Conservation (phyloP, 2,113 vertebrate species). For the Camelus bactrianus region DNA sequence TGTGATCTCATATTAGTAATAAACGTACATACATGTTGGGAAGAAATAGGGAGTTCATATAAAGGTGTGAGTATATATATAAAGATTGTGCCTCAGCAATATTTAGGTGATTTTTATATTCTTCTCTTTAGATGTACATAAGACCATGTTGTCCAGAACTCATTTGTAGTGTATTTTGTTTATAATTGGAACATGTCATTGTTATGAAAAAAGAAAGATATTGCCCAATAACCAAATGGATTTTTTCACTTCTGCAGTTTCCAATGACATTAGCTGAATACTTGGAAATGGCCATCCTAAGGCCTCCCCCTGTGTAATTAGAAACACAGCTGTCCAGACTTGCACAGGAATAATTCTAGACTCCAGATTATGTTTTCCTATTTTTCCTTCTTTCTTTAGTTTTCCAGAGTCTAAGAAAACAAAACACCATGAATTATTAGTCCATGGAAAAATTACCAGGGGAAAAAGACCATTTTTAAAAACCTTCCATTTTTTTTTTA, state of each 20-base stretch:
- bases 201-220: conserved; percentile 35
- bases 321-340: conserved; percentile 74
- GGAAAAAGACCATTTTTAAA: conserved; percentile 68
- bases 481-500: conserved; percentile 58
- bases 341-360: conserved; percentile 56
- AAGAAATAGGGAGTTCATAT: neutral
- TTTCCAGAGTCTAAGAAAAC: conserved; percentile 73
- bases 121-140: neutral
- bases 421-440: conserved; percentile 73
- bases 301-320: conserved; percentile 57
- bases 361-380: conserved; percentile 69
- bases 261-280: conserved; percentile 44
- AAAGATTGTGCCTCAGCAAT: neutral
- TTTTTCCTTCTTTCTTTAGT: conserved; percentile 67
- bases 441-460: conserved; percentile 72
- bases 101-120: neutral
- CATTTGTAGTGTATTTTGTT: neutral
- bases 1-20: neutral
- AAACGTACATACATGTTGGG: neutral
- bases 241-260: conserved; percentile 19
- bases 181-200: neutral
- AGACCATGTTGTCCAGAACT: neutral
- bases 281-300: conserved; percentile 53
- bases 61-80: neutral
- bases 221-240: neutral